Conservation (phyloP, 23 tunicate genomes). For the Pegea sp. region DNA sequence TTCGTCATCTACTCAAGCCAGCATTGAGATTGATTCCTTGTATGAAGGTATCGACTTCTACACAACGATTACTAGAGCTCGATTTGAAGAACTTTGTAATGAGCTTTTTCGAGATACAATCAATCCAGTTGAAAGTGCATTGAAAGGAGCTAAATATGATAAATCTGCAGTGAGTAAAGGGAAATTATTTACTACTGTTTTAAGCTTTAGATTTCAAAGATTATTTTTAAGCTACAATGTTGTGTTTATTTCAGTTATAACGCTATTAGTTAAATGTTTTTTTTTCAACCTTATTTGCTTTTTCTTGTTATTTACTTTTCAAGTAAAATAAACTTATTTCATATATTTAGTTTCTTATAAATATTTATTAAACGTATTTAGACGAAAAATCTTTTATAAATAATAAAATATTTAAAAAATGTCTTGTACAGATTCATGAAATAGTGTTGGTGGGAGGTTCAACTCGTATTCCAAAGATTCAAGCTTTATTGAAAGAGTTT, state of each 20-base stretch:
- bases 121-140: slow-evolving; percentile 55
- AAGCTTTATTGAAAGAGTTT: slow-evolving; percentile 15
- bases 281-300: too few relatives aligned
- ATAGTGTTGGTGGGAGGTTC: slow-evolving; percentile 41
- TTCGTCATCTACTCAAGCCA: slow-evolving; percentile 93
- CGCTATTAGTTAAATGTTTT: too few relatives aligned
- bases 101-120: slow-evolving; percentile 62
- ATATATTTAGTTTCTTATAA: too few relatives aligned
- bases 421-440: slow-evolving; percentile 24
- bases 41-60: slow-evolving; percentile 69
- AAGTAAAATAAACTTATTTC: too few relatives aligned
- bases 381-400: too few relatives aligned
- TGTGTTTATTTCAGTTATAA: too few relatives aligned
- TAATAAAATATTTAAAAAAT: too few relatives aligned
- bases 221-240: too few relatives aligned
- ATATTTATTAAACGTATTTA: too few relatives aligned
- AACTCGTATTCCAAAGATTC: slow-evolving; percentile 41
- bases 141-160: slow-evolving; percentile 46
- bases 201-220: too few relatives aligned
- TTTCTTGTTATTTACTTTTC: too few relatives aligned
- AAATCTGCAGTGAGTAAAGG: slow-evolving; percentile 19
- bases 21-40: slow-evolving; percentile 88
- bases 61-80: slow-evolving; percentile 56
- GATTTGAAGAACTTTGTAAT: slow-evolving; percentile 36
- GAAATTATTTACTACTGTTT: too few relatives aligned